Percentiles rank a stretch among this genome's conserved stretches.
These are phyloP conservation scores for Morpho deidamia DNA, from an alignment of 2,888 invertebrate genomes.

Conservation along the genomic window DNA sequence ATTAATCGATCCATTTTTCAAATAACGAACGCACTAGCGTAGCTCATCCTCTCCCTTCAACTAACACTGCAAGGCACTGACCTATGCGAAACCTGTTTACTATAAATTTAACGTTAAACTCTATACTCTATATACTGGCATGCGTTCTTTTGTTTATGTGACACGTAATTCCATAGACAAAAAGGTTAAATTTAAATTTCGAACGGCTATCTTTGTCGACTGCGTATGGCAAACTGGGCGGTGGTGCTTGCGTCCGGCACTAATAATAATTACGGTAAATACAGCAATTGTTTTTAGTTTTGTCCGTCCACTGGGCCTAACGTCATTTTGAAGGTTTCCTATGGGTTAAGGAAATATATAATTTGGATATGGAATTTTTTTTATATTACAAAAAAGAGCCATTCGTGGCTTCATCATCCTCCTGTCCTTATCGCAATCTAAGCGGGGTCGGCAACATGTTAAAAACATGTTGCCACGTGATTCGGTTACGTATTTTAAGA, in stretches of 20 bases:
- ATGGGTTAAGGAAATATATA: constrained; percentile 20
- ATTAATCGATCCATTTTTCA: constrained; percentile 40
- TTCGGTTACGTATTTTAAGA: too few relatives aligned
- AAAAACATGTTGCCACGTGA: too few relatives aligned
- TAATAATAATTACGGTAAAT: constrained; percentile 62
- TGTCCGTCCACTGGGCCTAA: constrained; percentile 39
- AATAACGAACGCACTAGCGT: constrained; percentile 28
- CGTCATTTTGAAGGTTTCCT: constrained; percentile 46
- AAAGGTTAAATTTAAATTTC: constrained; percentile 13
- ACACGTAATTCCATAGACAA: not conserved
- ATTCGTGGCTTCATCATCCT: too few relatives aligned
- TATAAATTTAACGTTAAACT: constrained; percentile 23
- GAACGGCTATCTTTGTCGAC: constrained; percentile 27
- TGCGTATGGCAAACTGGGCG: constrained; percentile 53
- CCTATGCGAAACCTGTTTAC: constrained; percentile 39
- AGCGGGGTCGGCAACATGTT: too few relatives aligned
- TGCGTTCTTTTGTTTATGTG: constrained; percentile 31
- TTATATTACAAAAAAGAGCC: too few relatives aligned
- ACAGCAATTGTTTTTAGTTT: constrained; percentile 62
- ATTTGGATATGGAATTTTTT: too few relatives aligned
- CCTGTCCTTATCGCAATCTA: too few relatives aligned
- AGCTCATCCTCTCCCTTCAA: constrained; percentile 41
- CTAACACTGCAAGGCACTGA: constrained; percentile 37
- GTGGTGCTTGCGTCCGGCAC: constrained; percentile 48
- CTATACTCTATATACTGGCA: constrained; percentile 23